Conservation (phyloP, 2,797 vertebrate species). For the Silurus lanzhouensis region DNA sequence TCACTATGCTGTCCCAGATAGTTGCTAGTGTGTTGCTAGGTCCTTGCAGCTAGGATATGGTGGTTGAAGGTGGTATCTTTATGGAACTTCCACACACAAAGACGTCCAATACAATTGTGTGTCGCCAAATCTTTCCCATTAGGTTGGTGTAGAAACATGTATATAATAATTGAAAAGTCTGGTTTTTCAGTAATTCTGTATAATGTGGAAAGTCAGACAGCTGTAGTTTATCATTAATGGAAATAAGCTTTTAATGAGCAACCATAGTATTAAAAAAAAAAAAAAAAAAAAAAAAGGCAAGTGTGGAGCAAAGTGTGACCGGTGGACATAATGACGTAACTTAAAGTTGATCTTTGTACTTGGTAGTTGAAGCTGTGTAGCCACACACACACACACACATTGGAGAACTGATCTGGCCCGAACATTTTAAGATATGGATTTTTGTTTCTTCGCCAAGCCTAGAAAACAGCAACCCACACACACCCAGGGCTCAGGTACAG, state of each 20-base stretch:
- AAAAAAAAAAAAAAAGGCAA: neutral
- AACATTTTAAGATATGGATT: conserved; percentile 29
- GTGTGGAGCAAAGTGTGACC: conserved; percentile 11
- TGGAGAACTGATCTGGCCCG: neutral
- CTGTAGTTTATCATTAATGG: neutral
- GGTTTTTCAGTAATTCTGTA: no score
- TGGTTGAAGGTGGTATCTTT: no score
- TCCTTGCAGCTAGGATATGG: no score
- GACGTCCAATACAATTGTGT: no score
- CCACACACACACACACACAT: neutral
- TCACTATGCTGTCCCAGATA: neutral
- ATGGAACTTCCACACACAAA: no score
- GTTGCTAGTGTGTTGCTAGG: neutral
- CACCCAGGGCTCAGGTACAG: conserved; percentile 14
- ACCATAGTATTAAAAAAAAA: neutral
- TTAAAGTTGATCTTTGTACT: conserved; percentile 26
- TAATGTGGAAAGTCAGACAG: neutral
- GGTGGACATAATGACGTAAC: neutral
- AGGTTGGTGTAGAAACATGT: no score
- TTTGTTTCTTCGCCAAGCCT: conserved; percentile 16
- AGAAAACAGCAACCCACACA: conserved; percentile 28
- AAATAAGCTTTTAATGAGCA: conserved; percentile 5
- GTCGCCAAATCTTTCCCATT: no score
- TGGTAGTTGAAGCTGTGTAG: neutral
- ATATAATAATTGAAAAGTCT: no score